Evolutionary conservation across 1,140 invertebrate species (phyloP).

Genomic region (Drosophila prosaltans): DNA sequence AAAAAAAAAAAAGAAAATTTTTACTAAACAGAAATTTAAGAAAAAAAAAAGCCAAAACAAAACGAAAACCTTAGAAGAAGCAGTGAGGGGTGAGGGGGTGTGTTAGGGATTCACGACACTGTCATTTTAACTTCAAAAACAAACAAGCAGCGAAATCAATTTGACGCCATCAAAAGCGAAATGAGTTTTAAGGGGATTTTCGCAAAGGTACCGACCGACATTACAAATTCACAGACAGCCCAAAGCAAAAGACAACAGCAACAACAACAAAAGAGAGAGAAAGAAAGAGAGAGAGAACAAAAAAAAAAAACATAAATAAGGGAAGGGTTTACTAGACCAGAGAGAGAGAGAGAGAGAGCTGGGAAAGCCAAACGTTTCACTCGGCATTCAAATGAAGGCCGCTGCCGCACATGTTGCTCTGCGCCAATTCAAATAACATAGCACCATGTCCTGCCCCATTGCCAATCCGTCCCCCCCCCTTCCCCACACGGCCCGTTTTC

Average conservation of each 20-base stretch:
- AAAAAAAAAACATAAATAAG: neutral
- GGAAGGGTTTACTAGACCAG: slow-evolving; percentile 36
- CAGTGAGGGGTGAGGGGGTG: neutral
- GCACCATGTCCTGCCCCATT: neutral
- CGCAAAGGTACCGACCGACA: slow-evolving; percentile 47
- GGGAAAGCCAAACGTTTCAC: slow-evolving; percentile 21
- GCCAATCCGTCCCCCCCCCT: neutral
- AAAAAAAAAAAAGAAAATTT: too few relatives aligned
- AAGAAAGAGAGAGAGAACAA: slow-evolving; percentile 32
- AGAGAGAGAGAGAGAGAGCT: neutral
- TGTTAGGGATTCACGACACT: slow-evolving; percentile 7
- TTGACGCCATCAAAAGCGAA: slow-evolving; percentile 63
- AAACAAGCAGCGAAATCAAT: slow-evolving; percentile 68
- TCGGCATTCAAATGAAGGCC: slow-evolving; percentile 61
- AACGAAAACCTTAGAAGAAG: too few relatives aligned
- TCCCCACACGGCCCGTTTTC: neutral
- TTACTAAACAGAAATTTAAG: too few relatives aligned
- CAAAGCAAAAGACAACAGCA: slow-evolving; percentile 37
- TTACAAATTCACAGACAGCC: slow-evolving; percentile 38
- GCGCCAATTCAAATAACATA: slow-evolving; percentile 3
- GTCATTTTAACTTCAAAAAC: slow-evolving; percentile 43
- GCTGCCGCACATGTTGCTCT: slow-evolving; percentile 52
- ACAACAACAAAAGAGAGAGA: slow-evolving; percentile 17
- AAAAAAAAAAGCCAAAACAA: too few relatives aligned
- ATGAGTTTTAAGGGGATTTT: slow-evolving; percentile 71